Base-by-base conservation (phyloP, 1,140 invertebrate species). In the Micrasema longulum region DNA sequence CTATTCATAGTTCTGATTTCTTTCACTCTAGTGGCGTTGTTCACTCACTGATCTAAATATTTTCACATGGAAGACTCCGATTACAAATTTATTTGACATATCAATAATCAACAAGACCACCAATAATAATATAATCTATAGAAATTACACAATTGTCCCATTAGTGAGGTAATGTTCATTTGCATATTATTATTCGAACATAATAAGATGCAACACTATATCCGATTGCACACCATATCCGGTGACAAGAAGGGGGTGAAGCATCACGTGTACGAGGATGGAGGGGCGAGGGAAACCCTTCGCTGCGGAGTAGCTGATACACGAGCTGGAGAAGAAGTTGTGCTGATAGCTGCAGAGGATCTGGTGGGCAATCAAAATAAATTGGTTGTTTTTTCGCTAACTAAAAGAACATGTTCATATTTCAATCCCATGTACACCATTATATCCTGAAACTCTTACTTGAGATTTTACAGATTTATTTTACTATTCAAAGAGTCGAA, bases 281-380 rank as follows among this genome's bases (percentile, higher is more conserved):
- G 74, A 2, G 67, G 74, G 0, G 74, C 70, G 11, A 75, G 50
- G 16, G 74, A 72, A 48, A 71, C 45, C 35, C 48, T 72, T 38
- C 66, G 57, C 60, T 68, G 65, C 16, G 45, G 65, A 9, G 6
- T 47, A 1, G 26, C 35, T 1, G 43, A 22, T 6, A 45, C 63
- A 16, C 36, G 31, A 4, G 60, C 14, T 1, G 69, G 74, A 57
- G 26, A 65, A 11, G 22, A 65, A 16, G 62, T 50, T 2, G 57
- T 23, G 16, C 50, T 69, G 52, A 75, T 75, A 4, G 73, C 67
- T 12, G 73, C 64, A 11, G 73, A 75, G 1, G 73, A 75, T 38
- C 73, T 73, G 41, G 50, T 14, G 43, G 23, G 63, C 14, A 69
- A n/a, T 31, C 26, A 31, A 31, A 31, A 31, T 31, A 31, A n/a